Evolutionary conservation across 2,113 vertebrate species (phyloP), one percentile per base, ranked within the genome.

Genomic region (Bubo bubo): DNA sequence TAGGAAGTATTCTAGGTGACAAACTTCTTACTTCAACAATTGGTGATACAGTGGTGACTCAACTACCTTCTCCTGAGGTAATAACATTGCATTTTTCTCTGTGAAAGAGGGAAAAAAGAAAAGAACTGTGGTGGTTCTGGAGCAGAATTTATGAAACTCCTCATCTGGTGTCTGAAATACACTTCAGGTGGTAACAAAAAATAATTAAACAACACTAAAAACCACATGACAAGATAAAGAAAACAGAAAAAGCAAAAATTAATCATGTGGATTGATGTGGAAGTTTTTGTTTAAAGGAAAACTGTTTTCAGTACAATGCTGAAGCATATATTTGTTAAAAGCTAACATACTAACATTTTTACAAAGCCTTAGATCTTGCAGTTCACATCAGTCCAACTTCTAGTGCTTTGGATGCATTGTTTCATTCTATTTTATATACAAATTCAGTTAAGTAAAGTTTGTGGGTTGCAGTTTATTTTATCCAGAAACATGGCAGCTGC

Each of bases 51-150:
- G 96, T 81, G 19, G 70, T 95, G 3, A 90, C 84, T 66, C 85
- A 35, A 16, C 96, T 99, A 24, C 99, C 99, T 28, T 99, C 99
- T 95, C 99, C 99, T 75, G 98, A 99, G 97, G 99, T 99, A 99
- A 98, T 43, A 34, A 82, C 1, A 43, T 49, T 75, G 10, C 10
- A 32, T 53, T 92, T 88, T 88, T 74, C 14, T 80, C 52, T 70
- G 1, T 72, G 30, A 74, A 87, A 85, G 3, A 47, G 3, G 14
- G 21, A 1, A 4, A 1, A 45, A 45, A 45, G 43, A 45, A 45
- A 45, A 45, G 43, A 45, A 45, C 43, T 45, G 43, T 45, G 43
- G 43, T 45, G 43, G 17, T 45, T 45, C 43, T 45, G 43, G 16
- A 87, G 37, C 5, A 5, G 47, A 49, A 58, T 81, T 59, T 59